Evolutionary conservation across 2,797 vertebrate species (phyloP).

Genomic region (Danio tinwini): DNA sequence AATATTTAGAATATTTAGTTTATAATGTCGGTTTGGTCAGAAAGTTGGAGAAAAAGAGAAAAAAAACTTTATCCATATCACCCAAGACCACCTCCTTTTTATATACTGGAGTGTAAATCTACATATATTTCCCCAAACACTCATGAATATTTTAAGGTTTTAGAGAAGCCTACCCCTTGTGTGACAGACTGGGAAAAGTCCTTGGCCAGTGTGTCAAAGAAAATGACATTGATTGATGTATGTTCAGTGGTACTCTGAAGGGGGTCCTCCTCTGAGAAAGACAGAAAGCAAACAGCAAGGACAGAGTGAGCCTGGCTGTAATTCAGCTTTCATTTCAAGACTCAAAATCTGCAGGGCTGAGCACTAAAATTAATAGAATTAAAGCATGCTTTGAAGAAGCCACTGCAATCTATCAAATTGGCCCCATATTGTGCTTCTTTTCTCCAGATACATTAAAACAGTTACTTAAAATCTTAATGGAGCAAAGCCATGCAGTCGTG

Average conservation of each 20-base stretch:
- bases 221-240: constrained; percentile 70
- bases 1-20: background rate
- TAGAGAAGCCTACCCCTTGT: constrained; percentile 68
- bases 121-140: constrained; percentile 11
- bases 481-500: constrained; percentile 4
- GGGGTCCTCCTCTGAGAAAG: constrained; percentile 68
- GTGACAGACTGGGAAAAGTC: constrained; percentile 70
- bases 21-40: background rate
- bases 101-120: background rate
- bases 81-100: background rate
- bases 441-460: background rate
- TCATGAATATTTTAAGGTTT: constrained; percentile 29
- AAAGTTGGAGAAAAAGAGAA: background rate
- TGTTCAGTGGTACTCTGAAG: constrained; percentile 43
- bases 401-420: constrained; percentile 23
- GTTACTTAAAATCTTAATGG: constrained; percentile 47
- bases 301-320: background rate
- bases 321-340: constrained; percentile 4
- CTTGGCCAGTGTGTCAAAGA: constrained; percentile 72
- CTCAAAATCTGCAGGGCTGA: background rate
- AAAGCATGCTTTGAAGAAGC: constrained; percentile 14
- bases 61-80: background rate
- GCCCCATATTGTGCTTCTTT: background rate
- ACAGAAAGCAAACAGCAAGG: constrained; percentile 33
- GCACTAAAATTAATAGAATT: background rate